Percentiles rank a stretch among this genome's conserved stretches.
Conservation (phyloP, 2,888 invertebrate species). For the Thereva nobilitata region DNA sequence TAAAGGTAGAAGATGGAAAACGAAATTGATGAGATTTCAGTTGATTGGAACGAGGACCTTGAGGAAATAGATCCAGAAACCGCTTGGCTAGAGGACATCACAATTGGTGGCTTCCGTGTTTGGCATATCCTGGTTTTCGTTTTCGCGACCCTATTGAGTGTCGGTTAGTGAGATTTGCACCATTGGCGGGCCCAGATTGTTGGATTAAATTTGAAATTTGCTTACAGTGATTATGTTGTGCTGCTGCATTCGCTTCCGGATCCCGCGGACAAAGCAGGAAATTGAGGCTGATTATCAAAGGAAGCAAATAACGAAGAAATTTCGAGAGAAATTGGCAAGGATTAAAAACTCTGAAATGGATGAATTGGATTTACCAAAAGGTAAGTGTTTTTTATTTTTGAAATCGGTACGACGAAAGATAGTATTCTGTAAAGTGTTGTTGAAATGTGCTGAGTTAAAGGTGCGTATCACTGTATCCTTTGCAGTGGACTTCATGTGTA, state of each 20-base stretch:
- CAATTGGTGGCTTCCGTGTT: constrained; percentile 71
- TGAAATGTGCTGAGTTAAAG: too few species aligned
- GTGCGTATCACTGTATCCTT: too few species aligned
- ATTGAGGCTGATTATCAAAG: constrained; percentile 91
- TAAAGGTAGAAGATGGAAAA: neutral
- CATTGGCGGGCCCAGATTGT: neutral
- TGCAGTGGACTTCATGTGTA: too few species aligned
- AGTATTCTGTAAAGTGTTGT: neutral
- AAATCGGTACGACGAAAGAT: neutral
- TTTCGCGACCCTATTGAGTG: constrained; percentile 65
- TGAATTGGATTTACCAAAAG: constrained; percentile 59
- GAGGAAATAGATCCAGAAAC: constrained; percentile 58
- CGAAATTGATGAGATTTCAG: neutral
- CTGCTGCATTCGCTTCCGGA: constrained; percentile 87
- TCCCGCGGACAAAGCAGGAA: constrained; percentile 92
- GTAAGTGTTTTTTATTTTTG: constrained; percentile 43
- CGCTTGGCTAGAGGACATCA: constrained; percentile 74
- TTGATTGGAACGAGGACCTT: neutral
- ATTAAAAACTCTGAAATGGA: constrained; percentile 88
- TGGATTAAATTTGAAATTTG: constrained; percentile 14
- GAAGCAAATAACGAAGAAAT: constrained; percentile 79
- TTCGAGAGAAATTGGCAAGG: constrained; percentile 76
- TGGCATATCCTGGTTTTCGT: constrained; percentile 83
- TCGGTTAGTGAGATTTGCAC: constrained; percentile 60
- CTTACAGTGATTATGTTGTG: constrained; percentile 79